A percentile compares a stretch with the other conserved stretches of the same genome.
phyloP scores from a whole-genome alignment of 2,888 invertebrate genomes.

The Caenorhabditis angaria region DNA sequence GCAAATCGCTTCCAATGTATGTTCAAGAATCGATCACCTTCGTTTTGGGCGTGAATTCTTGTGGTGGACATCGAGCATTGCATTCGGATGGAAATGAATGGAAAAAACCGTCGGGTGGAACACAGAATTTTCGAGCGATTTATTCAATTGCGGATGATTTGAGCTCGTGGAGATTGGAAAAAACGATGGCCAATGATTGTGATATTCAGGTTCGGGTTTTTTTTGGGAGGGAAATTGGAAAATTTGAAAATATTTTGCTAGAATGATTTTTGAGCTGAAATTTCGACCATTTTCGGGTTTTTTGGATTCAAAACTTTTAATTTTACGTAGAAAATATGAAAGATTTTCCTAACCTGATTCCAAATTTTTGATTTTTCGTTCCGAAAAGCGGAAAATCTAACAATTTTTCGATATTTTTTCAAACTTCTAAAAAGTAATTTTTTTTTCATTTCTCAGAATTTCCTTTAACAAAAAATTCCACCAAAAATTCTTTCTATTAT shows the following conservation, averaged over 20 bases:
- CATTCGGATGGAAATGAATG: constrained; percentile 45
- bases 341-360: too few species aligned
- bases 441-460: not conserved
- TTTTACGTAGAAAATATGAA: too few species aligned
- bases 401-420: too few species aligned
- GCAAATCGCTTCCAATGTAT: constrained; percentile 41
- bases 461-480: not conserved
- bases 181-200: not conserved
- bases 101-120: constrained; percentile 43
- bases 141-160: constrained; percentile 10
- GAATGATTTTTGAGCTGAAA: not conserved
- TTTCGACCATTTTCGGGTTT: too few species aligned
- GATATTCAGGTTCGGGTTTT: constrained; percentile 28
- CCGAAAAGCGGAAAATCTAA: too few species aligned
- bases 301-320: too few species aligned
- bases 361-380: too few species aligned
- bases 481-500: not conserved
- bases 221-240: constrained; percentile 9
- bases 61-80: constrained; percentile 43
- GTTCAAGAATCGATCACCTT: constrained; percentile 50
- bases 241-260: not conserved
- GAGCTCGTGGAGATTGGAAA: constrained; percentile 20
- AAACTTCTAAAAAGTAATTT: too few species aligned
- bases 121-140: constrained; percentile 17
- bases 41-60: constrained; percentile 37